A percentile compares a stretch with the other conserved stretches of the same genome.
Evolutionary conservation across 2,113 vertebrate species (phyloP).

Genomic region (Acrocephalus arundinaceus): DNA sequence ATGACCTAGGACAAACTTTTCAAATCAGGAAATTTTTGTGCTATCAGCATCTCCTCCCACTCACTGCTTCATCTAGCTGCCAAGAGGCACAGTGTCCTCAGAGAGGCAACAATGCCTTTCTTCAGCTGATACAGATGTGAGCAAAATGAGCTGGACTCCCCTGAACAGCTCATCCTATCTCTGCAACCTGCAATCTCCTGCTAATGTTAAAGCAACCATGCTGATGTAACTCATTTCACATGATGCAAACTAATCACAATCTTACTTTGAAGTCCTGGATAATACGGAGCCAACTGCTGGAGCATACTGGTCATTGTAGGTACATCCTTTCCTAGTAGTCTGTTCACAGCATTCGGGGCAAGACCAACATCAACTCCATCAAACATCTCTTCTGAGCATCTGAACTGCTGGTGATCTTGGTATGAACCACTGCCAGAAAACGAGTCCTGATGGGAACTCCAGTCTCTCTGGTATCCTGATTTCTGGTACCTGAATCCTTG

Average conservation of each 20-base stretch:
- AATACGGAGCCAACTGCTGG: not conserved
- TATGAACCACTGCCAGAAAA: not conserved
- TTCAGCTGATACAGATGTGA: not conserved
- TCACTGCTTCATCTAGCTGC: not conserved
- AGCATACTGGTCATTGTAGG: not conserved
- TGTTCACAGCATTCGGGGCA: not conserved
- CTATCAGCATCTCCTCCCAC: not conserved
- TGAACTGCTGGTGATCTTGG: not conserved
- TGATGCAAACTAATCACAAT: not conserved
- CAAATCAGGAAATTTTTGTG: not conserved
- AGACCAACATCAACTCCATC: not conserved
- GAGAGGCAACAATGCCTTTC: not conserved
- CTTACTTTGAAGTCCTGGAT: slow-evolving; percentile 57
- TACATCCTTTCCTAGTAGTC: not conserved
- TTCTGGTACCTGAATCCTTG: slow-evolving; percentile 2
- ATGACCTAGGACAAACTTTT: not conserved
- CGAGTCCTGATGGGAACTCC: not conserved
- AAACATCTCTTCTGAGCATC: not conserved
- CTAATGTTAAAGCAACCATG: not conserved
- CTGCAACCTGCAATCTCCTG: not conserved
- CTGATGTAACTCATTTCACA: not conserved
- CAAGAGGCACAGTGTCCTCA: not conserved
- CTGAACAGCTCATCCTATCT: not conserved
- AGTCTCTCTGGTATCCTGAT: not conserved
- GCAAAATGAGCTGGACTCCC: not conserved